A percentile compares a stretch with the other conserved stretches of the same genome.
These are phyloP conservation scores for Turritopsis rubra DNA, from an alignment of 30 jellyfish, hydroid and myxozoan species.

Conservation along the genomic window DNA sequence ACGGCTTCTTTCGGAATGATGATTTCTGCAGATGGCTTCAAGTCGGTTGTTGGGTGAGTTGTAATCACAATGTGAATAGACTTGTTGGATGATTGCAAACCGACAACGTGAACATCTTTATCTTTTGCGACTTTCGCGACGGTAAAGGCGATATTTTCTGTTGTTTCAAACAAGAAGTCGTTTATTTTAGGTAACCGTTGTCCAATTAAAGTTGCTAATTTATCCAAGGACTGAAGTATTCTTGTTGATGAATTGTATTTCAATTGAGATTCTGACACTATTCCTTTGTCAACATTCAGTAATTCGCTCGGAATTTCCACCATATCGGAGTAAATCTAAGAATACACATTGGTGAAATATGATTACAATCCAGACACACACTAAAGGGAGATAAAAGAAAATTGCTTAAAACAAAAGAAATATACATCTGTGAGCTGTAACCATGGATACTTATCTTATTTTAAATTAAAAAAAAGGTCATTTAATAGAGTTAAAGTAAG, in stretches of 20 bases:
- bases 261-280: not conserved
- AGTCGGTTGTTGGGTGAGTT: not conserved
- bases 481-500: too few relatives aligned
- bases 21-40: not conserved
- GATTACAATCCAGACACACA: too few relatives aligned
- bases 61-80: not conserved
- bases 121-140: not conserved
- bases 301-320: not conserved
- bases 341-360: not conserved
- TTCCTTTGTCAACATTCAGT: not conserved
- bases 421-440: too few relatives aligned
- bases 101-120: not conserved
- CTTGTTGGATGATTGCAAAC: not conserved
- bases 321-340: not conserved
- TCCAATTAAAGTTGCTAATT: not conserved
- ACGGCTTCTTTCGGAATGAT: conserved; percentile 10
- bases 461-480: too few relatives aligned
- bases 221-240: not conserved
- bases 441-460: too few relatives aligned
- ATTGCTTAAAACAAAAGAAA: too few relatives aligned
- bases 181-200: not conserved
- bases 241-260: not conserved
- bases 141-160: not conserved
- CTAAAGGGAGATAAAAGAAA: too few relatives aligned
- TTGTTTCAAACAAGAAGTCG: not conserved